Conservation (phyloP, 1,140 invertebrate genomes). For the Calosoma granatense region DNA sequence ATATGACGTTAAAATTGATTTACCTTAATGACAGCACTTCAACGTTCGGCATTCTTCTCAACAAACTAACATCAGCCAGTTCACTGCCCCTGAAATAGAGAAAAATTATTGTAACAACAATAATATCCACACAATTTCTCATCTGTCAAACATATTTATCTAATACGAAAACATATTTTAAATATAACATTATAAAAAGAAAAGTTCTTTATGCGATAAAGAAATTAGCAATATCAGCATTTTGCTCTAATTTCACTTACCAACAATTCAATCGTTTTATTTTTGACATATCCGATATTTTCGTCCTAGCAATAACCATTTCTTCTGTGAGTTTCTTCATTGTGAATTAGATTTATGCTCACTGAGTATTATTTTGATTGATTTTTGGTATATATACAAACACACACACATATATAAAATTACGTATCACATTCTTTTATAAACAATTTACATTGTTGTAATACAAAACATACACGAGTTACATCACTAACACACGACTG, state of each 20-base stretch:
- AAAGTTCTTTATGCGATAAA: not conserved
- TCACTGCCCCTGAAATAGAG: constrained; percentile 66
- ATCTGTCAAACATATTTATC: not conserved
- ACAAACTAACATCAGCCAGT: constrained; percentile 63
- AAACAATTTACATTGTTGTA: too few relatives aligned
- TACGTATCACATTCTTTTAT: too few relatives aligned
- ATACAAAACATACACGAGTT: too few relatives aligned
- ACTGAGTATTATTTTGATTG: too few relatives aligned
- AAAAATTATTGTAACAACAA: constrained; percentile 19
- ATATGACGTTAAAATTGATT: constrained; percentile 18
- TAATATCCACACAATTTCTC: constrained; percentile 1
- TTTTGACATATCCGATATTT: constrained; percentile 67
- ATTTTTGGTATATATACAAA: too few relatives aligned
- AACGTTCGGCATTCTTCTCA: constrained; percentile 65
- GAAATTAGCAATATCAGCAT: too few relatives aligned
- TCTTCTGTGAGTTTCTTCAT: constrained; percentile 73
- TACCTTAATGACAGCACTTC: constrained; percentile 74
- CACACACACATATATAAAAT: too few relatives aligned
- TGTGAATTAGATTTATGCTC: not conserved
- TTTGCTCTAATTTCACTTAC: too few relatives aligned
- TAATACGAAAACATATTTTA: constrained; percentile 2
- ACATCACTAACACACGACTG: too few relatives aligned
- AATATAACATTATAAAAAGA: constrained; percentile 8
- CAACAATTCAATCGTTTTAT: constrained; percentile 86
- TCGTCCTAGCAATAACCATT: constrained; percentile 82